Base-by-base conservation (phyloP, 2,797 vertebrate genomes). In the Centropyge bicolor region DNA sequence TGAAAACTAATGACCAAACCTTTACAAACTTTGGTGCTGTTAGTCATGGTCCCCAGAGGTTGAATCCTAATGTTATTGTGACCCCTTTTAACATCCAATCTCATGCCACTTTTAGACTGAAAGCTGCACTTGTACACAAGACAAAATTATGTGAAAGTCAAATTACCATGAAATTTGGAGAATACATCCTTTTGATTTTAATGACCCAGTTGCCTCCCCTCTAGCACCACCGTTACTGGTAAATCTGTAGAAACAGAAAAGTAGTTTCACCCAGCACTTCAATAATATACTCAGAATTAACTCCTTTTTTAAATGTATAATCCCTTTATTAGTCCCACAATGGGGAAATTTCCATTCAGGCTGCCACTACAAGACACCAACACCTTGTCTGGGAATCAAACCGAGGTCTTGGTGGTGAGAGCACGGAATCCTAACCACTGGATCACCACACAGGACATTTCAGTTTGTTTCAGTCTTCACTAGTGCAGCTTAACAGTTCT, bases 161-260 rank as follows among this genome's bases (percentile, higher is more conserved):
- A 20, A 49, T 31, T 54, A 40, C 13, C 55, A 57, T 62, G 6
- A 65, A 43, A 70, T 62, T 43, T 57, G 10, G 22, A 16, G 45
- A 64, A 64, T 69, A 31, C 57, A 52, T 78, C 31, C 6, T 60
- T 76, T 51, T 11, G 17, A 69, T 64, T 69, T 78, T 64, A 82
- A 78, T 64, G 38, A 65, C 46, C 66, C 43, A 1, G 6, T 7
- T 55, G 5, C 61, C 10, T 52, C 36, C 55, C 38, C 13, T 16
- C 36, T 66, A 35, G 65, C 57, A 57, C 38, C 54, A 57, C 9
- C 49, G 36, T 61, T 24, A 49, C 41, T 45, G n/a, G 31, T 57
- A 51, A 20, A 40, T 40, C 40, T 55, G 19, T 31, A 19, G 68
- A 61, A 71, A 38, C 41, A 51, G 45, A 66, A 46, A 57, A 46